Evolutionary conservation across 1,140 invertebrate species (phyloP).

Genomic region (Chionoecetes opilio): DNA sequence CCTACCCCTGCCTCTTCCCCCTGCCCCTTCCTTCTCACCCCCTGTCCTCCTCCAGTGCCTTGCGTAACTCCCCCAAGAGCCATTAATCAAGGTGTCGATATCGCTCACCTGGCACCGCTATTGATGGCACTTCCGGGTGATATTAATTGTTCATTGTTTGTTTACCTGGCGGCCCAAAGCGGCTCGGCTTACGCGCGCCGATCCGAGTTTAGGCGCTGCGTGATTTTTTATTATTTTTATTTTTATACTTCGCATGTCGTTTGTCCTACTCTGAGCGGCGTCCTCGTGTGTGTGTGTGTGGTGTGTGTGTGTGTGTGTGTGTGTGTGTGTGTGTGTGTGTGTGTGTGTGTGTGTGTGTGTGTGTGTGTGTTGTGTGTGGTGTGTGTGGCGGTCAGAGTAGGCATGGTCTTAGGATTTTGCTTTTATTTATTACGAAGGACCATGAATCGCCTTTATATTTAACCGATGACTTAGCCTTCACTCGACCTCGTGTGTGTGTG

Average conservation of each 20-base stretch:
- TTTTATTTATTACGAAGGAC: too few relatives aligned
- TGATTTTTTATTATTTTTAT: not conserved
- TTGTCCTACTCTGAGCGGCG: too few relatives aligned
- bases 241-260: too few relatives aligned
- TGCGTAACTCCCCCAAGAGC: not conserved
- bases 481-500: too few relatives aligned
- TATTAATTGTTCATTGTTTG: conserved; percentile 20
- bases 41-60: not conserved
- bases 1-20: not conserved
- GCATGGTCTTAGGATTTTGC: too few relatives aligned
- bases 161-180: not conserved
- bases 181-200: not conserved
- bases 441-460: too few relatives aligned
- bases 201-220: not conserved
- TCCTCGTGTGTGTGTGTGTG: too few relatives aligned
- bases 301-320: too few relatives aligned
- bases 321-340: not conserved
- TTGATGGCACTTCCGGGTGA: not conserved
- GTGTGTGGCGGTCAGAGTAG: not conserved
- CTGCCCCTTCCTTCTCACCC: not conserved
- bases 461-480: too few relatives aligned
- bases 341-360: not conserved
- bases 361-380: not conserved
- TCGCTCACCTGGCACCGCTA: not conserved
- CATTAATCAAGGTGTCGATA: conserved; percentile 29